Evolutionary conservation across 2,888 invertebrate genomes (phyloP).

Genomic region (Strigamia crassipes): DNA sequence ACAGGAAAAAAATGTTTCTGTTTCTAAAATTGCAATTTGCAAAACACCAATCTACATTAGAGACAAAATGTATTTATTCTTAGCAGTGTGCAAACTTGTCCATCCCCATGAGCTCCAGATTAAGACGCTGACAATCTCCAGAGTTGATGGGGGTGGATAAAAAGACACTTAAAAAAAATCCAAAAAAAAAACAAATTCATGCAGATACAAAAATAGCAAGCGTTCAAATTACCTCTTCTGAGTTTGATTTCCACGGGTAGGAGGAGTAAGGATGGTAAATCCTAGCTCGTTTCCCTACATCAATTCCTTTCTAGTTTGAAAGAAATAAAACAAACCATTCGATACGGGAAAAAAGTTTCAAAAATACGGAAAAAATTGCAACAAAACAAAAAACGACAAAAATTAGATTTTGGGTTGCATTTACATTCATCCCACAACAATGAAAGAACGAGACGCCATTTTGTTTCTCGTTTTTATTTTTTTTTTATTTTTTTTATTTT

Average conservation of each 20-base stretch:
- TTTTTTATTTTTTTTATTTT: too few relatives aligned
- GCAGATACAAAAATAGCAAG: neutral
- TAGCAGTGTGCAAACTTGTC: conserved; percentile 17
- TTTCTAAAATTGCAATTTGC: neutral
- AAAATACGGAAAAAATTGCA: too few relatives aligned
- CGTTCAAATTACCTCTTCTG: conserved; percentile 7
- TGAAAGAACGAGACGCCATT: neutral
- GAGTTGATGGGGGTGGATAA: conserved; percentile 43
- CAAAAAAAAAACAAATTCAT: conserved; percentile 18
- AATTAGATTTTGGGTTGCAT: neutral
- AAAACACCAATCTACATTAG: neutral
- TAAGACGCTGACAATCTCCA: conserved; percentile 47
- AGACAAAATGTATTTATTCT: conserved; percentile 3
- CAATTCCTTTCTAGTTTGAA: neutral
- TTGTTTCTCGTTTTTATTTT: neutral
- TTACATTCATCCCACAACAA: neutral
- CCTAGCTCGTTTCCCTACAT: conserved; percentile 22
- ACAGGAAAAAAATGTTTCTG: neutral
- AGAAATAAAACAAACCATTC: neutral
- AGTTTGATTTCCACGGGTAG: conserved; percentile 6
- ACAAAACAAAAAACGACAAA: neutral
- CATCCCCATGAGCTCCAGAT: conserved; percentile 12
- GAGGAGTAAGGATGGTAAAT: neutral
- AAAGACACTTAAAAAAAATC: conserved; percentile 44
- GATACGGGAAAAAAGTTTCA: too few relatives aligned